Evolutionary conservation across 2,113 vertebrate species (phyloP), one percentile per base, ranked within the genome.

Genomic region (Nothoprocta pentlandii): DNA sequence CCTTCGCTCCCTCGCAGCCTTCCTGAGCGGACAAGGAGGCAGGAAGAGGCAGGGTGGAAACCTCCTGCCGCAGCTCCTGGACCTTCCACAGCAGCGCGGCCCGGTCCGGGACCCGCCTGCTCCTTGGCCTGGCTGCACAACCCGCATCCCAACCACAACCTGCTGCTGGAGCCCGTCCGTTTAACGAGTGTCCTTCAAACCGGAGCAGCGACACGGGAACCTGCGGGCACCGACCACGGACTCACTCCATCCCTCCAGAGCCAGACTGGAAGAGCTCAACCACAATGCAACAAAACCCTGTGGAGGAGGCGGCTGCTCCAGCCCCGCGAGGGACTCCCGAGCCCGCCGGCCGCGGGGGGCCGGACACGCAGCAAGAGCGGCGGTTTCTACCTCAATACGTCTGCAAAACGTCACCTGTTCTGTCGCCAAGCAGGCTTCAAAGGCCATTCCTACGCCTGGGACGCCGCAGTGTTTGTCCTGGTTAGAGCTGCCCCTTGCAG

Each of bases 301-400:
- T n/a, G 26, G 42, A 13, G 25, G 79, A 6, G 8, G 1, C 1
- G 12, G 28, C 10, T 56, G 1, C 64, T 6, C 25, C 1, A 16
- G 54, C 23, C 32, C 4, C 10, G 4, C 15, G 36, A 71, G 41
- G 39, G 39, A n/a, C 6, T 23, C 15, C 32, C 3, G 42, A 17
- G 34, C 9, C 0, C 3, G 54, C 63, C 9, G 56, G 17, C n/a
- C 6, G 19, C 23, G 74, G 2, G 23, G 61, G 2, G 41, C 85
- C 2, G 13, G 25, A 16, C 6, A 44, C 42, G 58, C 32, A 44
- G 34, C 16, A 3, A 15, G 42, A 36, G 42, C 16, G 42, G 11
- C 0, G 15, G 47, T 74, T 49, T 41, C 61, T 21, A 47, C 71
- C 80, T 47, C 6, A 11, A 19, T 6, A 41, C 9, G 7, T 4